Percentiles rank a stretch among this genome's conserved stretches.
Conservation (phyloP, 2,113 vertebrate species). For the Australoheros scitulus region DNA sequence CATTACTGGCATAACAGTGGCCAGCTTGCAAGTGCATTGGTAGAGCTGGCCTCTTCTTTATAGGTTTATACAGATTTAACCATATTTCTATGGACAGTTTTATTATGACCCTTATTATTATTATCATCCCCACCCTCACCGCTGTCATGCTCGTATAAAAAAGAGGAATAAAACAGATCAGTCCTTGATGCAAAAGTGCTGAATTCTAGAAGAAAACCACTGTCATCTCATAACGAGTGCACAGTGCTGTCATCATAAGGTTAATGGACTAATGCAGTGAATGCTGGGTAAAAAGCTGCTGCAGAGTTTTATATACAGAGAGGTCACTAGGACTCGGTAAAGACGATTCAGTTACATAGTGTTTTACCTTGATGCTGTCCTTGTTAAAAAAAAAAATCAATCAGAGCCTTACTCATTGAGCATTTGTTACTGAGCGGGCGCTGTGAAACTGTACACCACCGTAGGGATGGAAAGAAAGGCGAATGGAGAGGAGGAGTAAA, state of each 20-base stretch:
- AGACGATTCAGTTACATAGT: conserved; percentile 54
- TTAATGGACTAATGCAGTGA: conserved; percentile 57
- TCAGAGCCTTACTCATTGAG: conserved; percentile 41
- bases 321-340: conserved; percentile 19
- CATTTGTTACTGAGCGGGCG: conserved; percentile 39
- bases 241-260: not conserved
- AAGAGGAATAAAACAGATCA: not conserved
- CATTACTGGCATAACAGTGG: not conserved
- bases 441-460: conserved; percentile 45
- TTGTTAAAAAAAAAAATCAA: conserved; percentile 65
- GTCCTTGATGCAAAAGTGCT: not conserved
- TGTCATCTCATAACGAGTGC: not conserved
- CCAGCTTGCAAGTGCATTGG: not conserved
- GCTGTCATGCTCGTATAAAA: not conserved
- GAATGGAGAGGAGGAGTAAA: not conserved
- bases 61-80: rapidly evolving
- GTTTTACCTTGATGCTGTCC: conserved; percentile 66
- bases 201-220: not conserved
- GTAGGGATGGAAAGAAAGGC: conserved; percentile 17
- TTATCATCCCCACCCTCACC: not conserved
- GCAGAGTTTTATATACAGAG: not conserved
- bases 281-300: conserved; percentile 31
- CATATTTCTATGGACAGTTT: not conserved
- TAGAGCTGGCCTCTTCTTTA: not conserved
- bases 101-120: not conserved